These are phyloP conservation scores for Dryoscopus gambensis DNA, from an alignment of 2,113 vertebrate genomes.

Conservation along the genomic window DNA sequence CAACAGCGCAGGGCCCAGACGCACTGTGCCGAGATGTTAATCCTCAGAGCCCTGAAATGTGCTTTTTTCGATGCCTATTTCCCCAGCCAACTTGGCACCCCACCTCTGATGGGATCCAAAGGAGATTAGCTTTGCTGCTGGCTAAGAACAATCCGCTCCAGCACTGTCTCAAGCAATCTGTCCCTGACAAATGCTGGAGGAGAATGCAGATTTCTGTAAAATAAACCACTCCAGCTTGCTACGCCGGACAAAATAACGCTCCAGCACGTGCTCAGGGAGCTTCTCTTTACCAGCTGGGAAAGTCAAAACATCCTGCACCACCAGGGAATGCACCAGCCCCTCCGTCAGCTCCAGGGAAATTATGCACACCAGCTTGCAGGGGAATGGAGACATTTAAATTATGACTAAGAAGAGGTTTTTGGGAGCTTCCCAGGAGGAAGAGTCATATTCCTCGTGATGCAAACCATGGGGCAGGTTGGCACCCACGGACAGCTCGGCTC, in stretches of 20 bases:
- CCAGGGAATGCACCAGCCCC: background rate
- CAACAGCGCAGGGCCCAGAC: conserved; percentile 19
- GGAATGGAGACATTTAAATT: background rate
- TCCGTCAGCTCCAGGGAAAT: background rate
- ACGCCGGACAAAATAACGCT: background rate
- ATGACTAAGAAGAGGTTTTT: background rate
- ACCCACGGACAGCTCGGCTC: background rate
- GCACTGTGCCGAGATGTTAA: background rate
- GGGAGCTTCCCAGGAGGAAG: background rate
- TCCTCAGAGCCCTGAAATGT: conserved; percentile 34
- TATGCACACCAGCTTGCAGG: background rate
- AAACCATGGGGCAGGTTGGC: background rate
- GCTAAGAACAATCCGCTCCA: conserved; percentile 5
- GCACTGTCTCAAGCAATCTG: conserved; percentile 28
- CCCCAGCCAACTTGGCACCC: conserved; percentile 62
- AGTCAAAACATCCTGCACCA: conserved; percentile 31
- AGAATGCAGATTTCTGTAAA: background rate
- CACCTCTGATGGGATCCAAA: conserved; percentile 46
- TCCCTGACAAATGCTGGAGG: conserved; percentile 27
- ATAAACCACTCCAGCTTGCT: background rate
- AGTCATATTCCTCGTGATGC: background rate
- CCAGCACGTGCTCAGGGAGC: background rate
- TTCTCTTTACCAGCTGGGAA: background rate
- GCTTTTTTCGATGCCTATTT: background rate
- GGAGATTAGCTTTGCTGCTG: conserved; percentile 61